Percentiles rank a stretch among this genome's conserved stretches.
Conservation (phyloP, 2,797 vertebrate genomes). For the Anabacerthia variegaticeps region DNA sequence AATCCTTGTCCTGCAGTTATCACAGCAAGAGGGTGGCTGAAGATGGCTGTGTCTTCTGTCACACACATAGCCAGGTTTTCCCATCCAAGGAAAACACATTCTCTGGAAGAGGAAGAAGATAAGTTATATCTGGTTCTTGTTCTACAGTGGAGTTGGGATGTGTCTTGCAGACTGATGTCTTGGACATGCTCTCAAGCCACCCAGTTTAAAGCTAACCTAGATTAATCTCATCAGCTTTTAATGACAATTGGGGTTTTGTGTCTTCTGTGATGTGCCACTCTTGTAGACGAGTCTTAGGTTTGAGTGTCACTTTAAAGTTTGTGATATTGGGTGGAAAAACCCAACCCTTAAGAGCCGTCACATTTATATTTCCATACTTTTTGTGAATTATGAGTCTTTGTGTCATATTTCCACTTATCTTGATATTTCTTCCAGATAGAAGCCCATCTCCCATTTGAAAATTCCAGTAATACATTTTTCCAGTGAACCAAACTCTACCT, state of each 20-base stretch:
- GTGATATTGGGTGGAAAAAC: background rate
- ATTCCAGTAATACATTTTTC: background rate
- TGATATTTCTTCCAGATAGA: background rate
- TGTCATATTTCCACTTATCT: background rate
- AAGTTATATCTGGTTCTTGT: background rate
- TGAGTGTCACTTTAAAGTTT: background rate
- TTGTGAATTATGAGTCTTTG: background rate
- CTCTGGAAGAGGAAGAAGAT: background rate
- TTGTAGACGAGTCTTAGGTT: background rate
- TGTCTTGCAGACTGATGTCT: background rate
- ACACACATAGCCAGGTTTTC: background rate
- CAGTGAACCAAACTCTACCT: background rate
- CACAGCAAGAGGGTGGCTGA: background rate
- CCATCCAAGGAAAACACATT: background rate
- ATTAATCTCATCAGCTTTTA: background rate
- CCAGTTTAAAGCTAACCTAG: background rate
- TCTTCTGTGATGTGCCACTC: background rate
- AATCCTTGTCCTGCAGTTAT: background rate
- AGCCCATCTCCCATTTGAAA: background rate
- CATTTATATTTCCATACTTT: background rate
- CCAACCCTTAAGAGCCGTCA: background rate
- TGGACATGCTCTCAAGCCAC: background rate
- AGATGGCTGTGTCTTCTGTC: background rate
- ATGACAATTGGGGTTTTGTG: background rate
- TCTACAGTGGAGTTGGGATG: background rate